Conservation (phyloP, 2,797 vertebrate species). For the Micropoecilia bifurca region DNA sequence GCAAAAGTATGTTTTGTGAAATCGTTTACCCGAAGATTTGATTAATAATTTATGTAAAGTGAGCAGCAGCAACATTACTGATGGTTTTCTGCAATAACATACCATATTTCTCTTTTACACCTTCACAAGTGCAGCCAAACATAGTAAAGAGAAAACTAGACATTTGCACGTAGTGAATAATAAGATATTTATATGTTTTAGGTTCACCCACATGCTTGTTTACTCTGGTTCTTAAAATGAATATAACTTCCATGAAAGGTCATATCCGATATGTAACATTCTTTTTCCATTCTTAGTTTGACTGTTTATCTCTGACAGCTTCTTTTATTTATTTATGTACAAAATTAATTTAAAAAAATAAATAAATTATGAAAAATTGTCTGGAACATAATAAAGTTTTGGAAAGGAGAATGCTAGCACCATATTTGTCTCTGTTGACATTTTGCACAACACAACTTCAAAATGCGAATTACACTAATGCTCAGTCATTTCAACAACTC, state of each 20-base stretch:
- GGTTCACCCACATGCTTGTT: neutral
- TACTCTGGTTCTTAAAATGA: neutral
- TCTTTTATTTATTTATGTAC: neutral
- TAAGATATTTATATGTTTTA: neutral
- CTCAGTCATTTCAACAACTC: neutral
- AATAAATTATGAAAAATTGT: neutral
- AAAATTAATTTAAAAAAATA: neutral
- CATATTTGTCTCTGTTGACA: neutral
- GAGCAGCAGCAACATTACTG: neutral
- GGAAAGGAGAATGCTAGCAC: neutral
- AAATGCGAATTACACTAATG: neutral
- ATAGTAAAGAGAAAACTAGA: too few species aligned
- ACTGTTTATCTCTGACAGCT: neutral
- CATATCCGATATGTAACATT: neutral
- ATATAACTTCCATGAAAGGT: neutral
- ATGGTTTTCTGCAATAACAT: neutral
- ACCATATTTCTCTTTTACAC: neutral
- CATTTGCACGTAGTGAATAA: neutral
- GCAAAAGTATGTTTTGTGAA: neutral
- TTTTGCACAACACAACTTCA: neutral
- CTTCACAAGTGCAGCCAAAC: neutral
- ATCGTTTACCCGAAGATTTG: neutral
- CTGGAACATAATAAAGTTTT: slow-evolving; percentile 12
- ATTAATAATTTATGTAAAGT: neutral
- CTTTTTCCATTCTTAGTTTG: neutral